phyloP scores from a whole-genome alignment of 2,888 invertebrate genomes.

The Eupithecia inturbata region DNA sequence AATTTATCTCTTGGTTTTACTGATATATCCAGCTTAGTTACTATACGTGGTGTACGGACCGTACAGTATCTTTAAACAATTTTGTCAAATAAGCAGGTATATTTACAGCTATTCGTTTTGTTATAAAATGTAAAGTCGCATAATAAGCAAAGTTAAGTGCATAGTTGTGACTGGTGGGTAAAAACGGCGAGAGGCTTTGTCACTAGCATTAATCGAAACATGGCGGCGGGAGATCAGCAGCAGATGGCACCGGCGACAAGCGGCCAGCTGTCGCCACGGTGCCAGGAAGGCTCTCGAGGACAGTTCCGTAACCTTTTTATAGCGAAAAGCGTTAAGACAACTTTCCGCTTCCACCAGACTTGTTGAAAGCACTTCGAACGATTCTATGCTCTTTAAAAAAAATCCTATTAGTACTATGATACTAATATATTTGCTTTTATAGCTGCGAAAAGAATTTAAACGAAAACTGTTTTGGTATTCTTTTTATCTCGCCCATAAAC shows the following conservation, averaged over 20 bases:
- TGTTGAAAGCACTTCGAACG: neutral
- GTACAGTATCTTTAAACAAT: no score
- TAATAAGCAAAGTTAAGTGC: neutral
- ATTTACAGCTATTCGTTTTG: no score
- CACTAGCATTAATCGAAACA: neutral
- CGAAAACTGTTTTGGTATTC: constrained; percentile 6
- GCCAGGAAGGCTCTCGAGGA: constrained; percentile 20
- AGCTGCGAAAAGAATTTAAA: neutral
- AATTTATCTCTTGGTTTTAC: no score
- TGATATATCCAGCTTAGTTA: no score
- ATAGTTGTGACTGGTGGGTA: no score
- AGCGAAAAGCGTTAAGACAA: constrained; percentile 31
- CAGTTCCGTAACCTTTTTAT: constrained; percentile 26
- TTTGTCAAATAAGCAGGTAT: no score
- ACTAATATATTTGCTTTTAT: neutral
- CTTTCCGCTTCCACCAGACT: neutral
- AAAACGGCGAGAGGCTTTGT: neutral
- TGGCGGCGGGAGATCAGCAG: neutral
- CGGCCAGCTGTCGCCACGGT: constrained; percentile 20
- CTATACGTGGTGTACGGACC: no score
- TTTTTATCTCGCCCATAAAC: constrained; percentile 13
- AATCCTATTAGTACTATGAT: neutral
- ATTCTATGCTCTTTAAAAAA: neutral
- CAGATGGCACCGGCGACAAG: constrained; percentile 2
- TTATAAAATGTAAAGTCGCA: neutral